phyloP scores from a whole-genome alignment of 2,113 vertebrate species.

The Ciconia maguari region DNA sequence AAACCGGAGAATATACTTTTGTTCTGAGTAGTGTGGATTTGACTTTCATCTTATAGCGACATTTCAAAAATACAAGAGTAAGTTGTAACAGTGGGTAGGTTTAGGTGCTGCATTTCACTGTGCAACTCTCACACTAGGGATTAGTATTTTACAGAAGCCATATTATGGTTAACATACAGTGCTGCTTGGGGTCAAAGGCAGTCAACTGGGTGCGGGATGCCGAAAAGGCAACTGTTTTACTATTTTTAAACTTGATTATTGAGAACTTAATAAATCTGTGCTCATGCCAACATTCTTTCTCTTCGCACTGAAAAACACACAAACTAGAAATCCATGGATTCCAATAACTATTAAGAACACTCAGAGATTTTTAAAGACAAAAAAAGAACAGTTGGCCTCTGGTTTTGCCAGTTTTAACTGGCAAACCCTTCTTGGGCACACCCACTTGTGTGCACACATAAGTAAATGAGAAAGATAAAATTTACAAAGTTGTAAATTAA shows the following conservation, averaged over 20 bases:
- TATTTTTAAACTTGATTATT: neutral
- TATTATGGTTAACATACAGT: neutral
- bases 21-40: neutral
- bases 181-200: neutral
- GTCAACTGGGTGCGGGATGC: neutral
- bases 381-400: neutral
- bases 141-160: neutral
- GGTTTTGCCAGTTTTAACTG: neutral
- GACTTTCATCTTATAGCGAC: neutral
- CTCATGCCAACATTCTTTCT: neutral
- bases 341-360: neutral
- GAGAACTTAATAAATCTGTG: neutral
- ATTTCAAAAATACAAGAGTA: neutral
- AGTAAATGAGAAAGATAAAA: neutral
- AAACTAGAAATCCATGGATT: neutral
- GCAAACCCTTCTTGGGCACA: neutral
- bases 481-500: neutral
- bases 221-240: neutral
- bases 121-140: neutral
- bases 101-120: neutral
- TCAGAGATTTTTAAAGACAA: neutral
- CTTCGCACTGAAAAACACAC: neutral
- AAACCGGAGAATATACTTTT: neutral
- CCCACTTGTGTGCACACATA: neutral
- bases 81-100: neutral